phyloP scores from a whole-genome alignment of 2,113 vertebrate genomes.

The Galeopterus variegatus region DNA sequence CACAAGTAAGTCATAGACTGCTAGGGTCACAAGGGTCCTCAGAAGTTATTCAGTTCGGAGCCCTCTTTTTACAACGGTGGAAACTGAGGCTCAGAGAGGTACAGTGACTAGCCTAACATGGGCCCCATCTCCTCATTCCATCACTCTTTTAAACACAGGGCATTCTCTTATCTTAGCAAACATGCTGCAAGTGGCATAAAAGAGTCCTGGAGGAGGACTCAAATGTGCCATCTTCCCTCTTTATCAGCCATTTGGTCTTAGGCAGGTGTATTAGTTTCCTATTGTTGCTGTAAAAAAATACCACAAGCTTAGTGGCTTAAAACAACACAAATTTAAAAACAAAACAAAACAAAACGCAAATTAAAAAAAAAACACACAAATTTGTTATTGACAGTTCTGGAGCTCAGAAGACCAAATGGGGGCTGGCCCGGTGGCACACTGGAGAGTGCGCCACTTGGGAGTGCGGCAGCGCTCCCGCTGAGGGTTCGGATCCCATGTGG shows the following conservation, averaged over 20 bases:
- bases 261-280: not conserved
- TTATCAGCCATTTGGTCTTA: not conserved
- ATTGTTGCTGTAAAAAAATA: not conserved
- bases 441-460: too few species aligned
- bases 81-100: not conserved
- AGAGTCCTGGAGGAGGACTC: not conserved
- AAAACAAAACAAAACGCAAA: too few species aligned
- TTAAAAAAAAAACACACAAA: not conserved
- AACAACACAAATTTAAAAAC: not conserved
- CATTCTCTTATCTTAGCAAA: not conserved
- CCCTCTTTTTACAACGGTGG: not conserved
- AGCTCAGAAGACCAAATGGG: not conserved
- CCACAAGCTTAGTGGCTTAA: not conserved
- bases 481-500: too few species aligned
- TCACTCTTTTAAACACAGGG: not conserved
- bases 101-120: not conserved
- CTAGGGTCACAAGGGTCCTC: not conserved
- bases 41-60: not conserved
- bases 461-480: too few species aligned
- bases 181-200: not conserved
- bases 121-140: not conserved
- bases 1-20: not conserved
- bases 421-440: too few species aligned
- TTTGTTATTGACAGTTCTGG: not conserved
- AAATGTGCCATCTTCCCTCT: accelerated